phyloP scores from a whole-genome alignment of 2,888 invertebrate genomes.

The Matsumyia berberina region DNA sequence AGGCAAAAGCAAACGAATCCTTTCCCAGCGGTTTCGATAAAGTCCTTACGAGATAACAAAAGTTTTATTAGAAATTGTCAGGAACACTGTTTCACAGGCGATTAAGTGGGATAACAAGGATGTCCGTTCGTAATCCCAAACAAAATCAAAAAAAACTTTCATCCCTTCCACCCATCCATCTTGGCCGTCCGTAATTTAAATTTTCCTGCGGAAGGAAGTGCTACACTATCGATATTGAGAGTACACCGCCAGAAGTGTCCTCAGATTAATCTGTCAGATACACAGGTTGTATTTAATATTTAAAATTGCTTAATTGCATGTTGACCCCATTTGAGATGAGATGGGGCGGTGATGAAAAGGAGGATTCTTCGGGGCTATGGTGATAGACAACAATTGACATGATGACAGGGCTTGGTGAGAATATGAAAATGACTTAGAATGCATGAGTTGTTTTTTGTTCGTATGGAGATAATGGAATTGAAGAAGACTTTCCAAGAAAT shows the following conservation, averaged over 20 bases:
- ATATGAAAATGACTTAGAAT: no score
- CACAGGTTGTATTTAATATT: slow-evolving; percentile 39
- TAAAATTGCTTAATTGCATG: slow-evolving; percentile 28
- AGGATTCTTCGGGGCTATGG: not conserved
- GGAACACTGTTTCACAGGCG: slow-evolving; percentile 8
- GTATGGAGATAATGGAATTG: no score
- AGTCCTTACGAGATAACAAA: not conserved
- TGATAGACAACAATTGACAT: slow-evolving; percentile 11
- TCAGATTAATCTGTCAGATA: slow-evolving; percentile 53
- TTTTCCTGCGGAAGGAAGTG: not conserved
- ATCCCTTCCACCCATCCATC: not conserved
- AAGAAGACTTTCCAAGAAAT: no score
- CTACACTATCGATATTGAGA: not conserved
- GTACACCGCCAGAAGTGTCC: not conserved
- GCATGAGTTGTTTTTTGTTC: no score
- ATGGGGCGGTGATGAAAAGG: no score
- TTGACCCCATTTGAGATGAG: slow-evolving; percentile 25
- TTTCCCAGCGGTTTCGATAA: not conserved
- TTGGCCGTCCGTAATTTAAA: not conserved
- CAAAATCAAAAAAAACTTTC: slow-evolving; percentile 39
- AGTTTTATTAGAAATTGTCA: slow-evolving; percentile 13
- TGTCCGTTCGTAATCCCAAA: not conserved
- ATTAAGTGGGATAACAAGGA: slow-evolving; percentile 12
- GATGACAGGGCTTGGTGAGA: not conserved
- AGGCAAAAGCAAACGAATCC: slow-evolving; percentile 7